Evolutionary conservation across 2,113 vertebrate genomes (phyloP), one percentile per base, ranked within the genome.

Genomic region (Hucho hucho): DNA sequence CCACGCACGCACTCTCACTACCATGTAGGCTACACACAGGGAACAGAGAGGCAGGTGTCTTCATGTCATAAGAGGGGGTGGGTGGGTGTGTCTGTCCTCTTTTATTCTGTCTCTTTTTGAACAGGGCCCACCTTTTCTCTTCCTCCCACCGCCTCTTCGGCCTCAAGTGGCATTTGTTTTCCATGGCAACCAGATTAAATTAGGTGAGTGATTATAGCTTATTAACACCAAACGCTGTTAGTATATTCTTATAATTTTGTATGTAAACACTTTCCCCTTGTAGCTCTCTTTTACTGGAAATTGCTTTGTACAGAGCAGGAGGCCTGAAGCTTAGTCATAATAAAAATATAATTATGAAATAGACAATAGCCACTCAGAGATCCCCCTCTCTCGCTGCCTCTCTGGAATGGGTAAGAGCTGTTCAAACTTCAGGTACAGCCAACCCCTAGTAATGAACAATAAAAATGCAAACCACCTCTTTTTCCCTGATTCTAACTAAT

Each of bases 121-220:
- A 86, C 85, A 71, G 85, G 87, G 84, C 89, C 91, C 92, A 93
- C 87, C 86, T 89, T 92, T 91, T 90, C 92, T 84, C 89, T 93
- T 92, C 92, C 67, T 78, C 65, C 76, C 65, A 46, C 93, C 92
- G 92, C 91, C 92, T 92, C 92, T 91, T 92, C 94, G 92, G 94
- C 93, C 91, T 92, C 92, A 86, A 89, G 91, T 90, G 93, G 91
- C 90, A 87, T 93, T 94, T 91, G 93, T 94, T 94, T 94, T 93
- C 94, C 92, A 95, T 95, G 93, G 94, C 94, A 95, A 95, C 93
- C 87, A 88, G 91, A 93, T 93, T 93, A 93, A 93, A 93, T 93
- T 93, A 94, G 90, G 83, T 82, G 86, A 90, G 91, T 93, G 92
- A 92, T 93, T 93, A 94, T 84, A 84, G 82, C 89, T 93, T 93